Evolutionary conservation across 2,113 vertebrate species (phyloP), one percentile per base, ranked within the genome.

Genomic region (Ammodytes marinus): DNA sequence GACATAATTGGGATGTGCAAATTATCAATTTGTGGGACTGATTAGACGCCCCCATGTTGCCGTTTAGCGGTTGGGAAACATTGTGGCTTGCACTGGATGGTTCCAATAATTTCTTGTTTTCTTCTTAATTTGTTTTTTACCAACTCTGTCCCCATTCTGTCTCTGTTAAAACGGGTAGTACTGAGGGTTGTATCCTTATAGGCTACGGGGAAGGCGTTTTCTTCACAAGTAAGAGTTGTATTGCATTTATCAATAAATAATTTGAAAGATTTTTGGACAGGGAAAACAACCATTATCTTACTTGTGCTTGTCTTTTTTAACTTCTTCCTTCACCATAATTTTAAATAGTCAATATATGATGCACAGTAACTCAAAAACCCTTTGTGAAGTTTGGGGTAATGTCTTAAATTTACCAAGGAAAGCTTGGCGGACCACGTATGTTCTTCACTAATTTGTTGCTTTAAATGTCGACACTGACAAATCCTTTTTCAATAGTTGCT

Each of bases 61-160:
- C 35, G 60, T 74, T 67, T 27, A 53, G 73, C 70, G 53, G 64
- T 79, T 90, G 67, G 55, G 79, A 87, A 88, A 78, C 70, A 73
- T 49, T 77, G 61, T 52, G 71, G 75, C 39, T 79, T 61, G 0
- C 13, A n/a, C n/a, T 45, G 52, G 15, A 74, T 65, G 80, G 37
- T 69, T 86, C 46, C 35, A 77, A 58, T 77, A 47, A 69, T 67
- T 59, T 70, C 13, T 69, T 61, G 17, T 68, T 50, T 46, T 58
- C 45, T 5, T 42, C 43, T 45, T 10, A 7, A 35, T 72, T 75
- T 54, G 13, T 73, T 77, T 83, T 57, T 27, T 63, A 64, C 35
- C 35, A 42, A 54, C 8, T 4, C 43, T 67, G 3, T 40, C n/a
- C 52, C 37, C n/a, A 40, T 46, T 14, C 39, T 58, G 11, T 40